Evolutionary conservation across 2,888 invertebrate species (phyloP), one percentile per base, ranked within the genome.

Genomic region (Prosopocoilus inquinatus): DNA sequence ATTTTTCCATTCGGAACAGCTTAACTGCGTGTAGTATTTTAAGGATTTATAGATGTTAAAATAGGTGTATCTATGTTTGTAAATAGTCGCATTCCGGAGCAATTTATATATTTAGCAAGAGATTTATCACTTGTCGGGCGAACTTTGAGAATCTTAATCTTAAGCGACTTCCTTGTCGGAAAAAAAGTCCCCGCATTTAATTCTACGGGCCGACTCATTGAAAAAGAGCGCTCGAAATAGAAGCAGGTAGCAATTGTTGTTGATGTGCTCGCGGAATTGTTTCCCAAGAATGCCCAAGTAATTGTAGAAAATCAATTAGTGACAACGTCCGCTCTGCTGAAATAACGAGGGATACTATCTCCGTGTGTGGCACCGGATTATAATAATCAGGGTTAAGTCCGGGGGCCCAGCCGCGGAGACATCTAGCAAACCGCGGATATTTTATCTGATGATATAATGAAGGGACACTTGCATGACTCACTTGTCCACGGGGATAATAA

Each of bases 71-170:
- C 60, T 59, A 59, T 64, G 64, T 64, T 64, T 64, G 64, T 64
- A 64, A 64, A 63, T 62, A 59, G 70, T 71, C 73, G 69, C 73
- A 74, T 75, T 72, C 75, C 75, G 72, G 69, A 65, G 69, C 74
- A 70, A 74, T 75, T 75, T 75, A 76, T 75, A 75, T 75, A 75
- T 75, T 75, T 74, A 75, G 76, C 73, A 67, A 68, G 68, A 74
- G 72, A 75, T 76, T 75, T 75, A 76, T 76, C 75, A 73, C 67
- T 66, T 70, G 73, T 75, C 74, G 67, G 66, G 66, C 65, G 67
- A 67, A 67, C 68, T 67, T 70, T 66, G 68, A 66, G 71, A 72
- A 72, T 74, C 73, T 75, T 73, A 75, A 76, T 75, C 75, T 69
- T 68, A 63, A 64, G 64, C 65, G 64, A 65, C 70, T 70, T 70